Base-by-base conservation (phyloP, 2,113 vertebrate species). In the Pterocles burchelli region DNA sequence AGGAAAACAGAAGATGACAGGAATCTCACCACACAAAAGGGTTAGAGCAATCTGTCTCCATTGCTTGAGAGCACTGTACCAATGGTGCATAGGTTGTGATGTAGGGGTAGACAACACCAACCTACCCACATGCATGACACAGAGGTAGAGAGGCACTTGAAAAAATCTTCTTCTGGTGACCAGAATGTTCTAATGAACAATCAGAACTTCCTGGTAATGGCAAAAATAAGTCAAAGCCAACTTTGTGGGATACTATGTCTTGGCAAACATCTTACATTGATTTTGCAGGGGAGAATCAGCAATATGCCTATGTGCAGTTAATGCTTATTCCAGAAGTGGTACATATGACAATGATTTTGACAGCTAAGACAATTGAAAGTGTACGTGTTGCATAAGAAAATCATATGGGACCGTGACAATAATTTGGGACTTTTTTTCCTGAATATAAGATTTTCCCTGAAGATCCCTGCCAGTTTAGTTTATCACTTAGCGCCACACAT, bases 261-360 rank as follows among this genome's bases (percentile, higher is more conserved):
- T 83, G 72, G 72, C 67, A 90, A 80, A 85, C 43, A n/a, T 43
- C 28, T 66, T 54, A 13, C 1, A 54, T 38, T 70, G n/a, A 80
- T 83, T 95, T 94, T 93, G 11, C 63, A 59, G 28, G 24, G 28
- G 5, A 6, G 18, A 59, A 79, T 88, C 59, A 94, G 16, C 22
- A 85, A 29, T 71, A 54, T 88, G 63, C 62, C 71, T 93, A 58
- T 18, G 43, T 90, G 43, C 20, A 41, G 59, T 33, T 93, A 83
- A 93, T 84, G 46, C 20, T 85, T 96, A 94, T 93, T 94, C 84
- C 92, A 88, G 72, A 52, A 93, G 26, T 61, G 45, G 26, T 84
- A 68, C 15, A 28, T 68, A 86, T 10, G 13, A 83, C 71, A 94
- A 62, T 51, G 29, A 62, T 76, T 95, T 74, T 92, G 72, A 51